These are phyloP conservation scores for Semaprochilodus insignis DNA, from an alignment of 2,797 vertebrate species.

Conservation along the genomic window DNA sequence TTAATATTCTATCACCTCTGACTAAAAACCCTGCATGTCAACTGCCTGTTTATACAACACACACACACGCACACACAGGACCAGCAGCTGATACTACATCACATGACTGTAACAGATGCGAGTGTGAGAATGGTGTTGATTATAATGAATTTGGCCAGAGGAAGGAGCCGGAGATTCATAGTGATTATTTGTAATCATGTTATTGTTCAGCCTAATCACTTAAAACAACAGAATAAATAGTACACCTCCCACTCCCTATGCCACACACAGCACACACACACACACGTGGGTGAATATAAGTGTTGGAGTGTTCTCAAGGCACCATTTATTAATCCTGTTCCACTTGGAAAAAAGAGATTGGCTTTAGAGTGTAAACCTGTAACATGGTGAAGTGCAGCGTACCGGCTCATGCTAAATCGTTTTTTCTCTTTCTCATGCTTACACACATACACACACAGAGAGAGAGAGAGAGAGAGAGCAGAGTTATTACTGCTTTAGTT, in stretches of 20 bases:
- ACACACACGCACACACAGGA: not conserved
- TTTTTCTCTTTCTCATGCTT: not conserved
- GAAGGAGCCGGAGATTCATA: not conserved
- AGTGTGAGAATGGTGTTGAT: slow-evolving; percentile 4
- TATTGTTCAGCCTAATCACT: slow-evolving; percentile 3
- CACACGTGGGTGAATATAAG: not conserved
- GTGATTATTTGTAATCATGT: slow-evolving; percentile 19
- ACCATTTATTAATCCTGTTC: slow-evolving; percentile 52
- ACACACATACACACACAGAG: not conserved
- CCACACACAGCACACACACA: slow-evolving; percentile 4
- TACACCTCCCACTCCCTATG: not conserved
- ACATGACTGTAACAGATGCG: slow-evolving; percentile 14
- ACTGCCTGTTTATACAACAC: not conserved
- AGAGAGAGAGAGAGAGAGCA: not conserved
- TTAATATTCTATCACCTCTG: slow-evolving; percentile 27
- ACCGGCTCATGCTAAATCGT: slow-evolving; percentile 43
- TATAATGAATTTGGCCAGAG: slow-evolving; percentile 6
- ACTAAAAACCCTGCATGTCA: slow-evolving; percentile 20
- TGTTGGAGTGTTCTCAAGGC: slow-evolving; percentile 33
- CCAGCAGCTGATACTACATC: not conserved
- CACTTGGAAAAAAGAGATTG: slow-evolving; percentile 51
- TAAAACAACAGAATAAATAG: not conserved
- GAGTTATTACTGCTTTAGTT: slow-evolving; percentile 50
- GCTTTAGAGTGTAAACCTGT: slow-evolving; percentile 37
- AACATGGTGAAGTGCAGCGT: slow-evolving; percentile 31